Conservation (phyloP, 2,888 invertebrate species). For the Tetranychus truncatus region DNA sequence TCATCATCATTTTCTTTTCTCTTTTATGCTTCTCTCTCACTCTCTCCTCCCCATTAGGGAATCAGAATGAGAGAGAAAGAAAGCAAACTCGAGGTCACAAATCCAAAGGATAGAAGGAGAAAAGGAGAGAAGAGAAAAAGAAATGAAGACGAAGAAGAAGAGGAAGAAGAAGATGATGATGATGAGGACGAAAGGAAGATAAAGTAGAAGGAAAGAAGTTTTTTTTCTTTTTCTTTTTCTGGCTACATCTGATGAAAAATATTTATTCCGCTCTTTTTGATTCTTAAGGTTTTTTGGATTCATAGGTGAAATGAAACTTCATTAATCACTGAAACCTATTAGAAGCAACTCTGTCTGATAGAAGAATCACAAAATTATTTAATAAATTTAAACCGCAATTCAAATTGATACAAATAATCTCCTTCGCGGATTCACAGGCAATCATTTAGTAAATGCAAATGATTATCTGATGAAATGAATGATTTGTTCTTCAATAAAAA, state of each 20-base stretch:
- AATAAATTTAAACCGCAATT: neutral
- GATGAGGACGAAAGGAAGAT: neutral
- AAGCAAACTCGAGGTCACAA: too few species aligned
- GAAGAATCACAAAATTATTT: too few species aligned
- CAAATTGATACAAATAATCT: neutral
- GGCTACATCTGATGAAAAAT: too few species aligned
- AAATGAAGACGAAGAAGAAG: neutral
- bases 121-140: neutral
- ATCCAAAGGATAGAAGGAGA: constrained; percentile 2
- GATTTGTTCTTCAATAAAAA: too few species aligned
- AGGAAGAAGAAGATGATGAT: neutral
- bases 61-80: neutral
- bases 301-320: too few species aligned
- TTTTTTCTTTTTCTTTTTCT: too few species aligned
- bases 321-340: too few species aligned
- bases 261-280: too few species aligned
- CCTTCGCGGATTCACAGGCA: neutral
- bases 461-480: too few species aligned
- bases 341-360: too few species aligned
- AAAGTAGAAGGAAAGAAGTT: neutral
- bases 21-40: constrained; percentile 6
- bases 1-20: neutral
- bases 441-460: too few species aligned
- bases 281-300: too few species aligned
- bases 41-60: constrained; percentile 1